Base-by-base conservation (phyloP, 1,140 invertebrate species). In the Mamestra configurata region DNA sequence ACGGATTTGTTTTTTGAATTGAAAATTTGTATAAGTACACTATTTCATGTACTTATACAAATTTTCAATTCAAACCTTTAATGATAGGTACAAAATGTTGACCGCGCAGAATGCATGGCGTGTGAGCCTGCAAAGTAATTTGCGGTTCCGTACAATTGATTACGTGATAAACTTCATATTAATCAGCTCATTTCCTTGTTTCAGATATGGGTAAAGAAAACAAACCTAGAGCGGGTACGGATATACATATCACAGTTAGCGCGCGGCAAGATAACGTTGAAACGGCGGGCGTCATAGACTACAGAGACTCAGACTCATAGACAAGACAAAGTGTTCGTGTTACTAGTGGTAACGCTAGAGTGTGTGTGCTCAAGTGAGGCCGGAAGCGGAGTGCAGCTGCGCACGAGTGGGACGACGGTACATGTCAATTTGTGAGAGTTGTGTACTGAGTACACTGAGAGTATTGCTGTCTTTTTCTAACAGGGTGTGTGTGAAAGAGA, bases 141-240 rank as follows among this genome's bases (percentile, higher is more conserved):
- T n/a, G n/a, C n/a, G n/a, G n/a, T n/a, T n/a, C n/a, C n/a, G n/a
- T n/a, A n/a, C n/a, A n/a, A n/a, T n/a, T n/a, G n/a, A n/a, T n/a
- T n/a, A n/a, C n/a, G n/a, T n/a, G n/a, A n/a, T n/a, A n/a, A n/a
- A n/a, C n/a, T n/a, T n/a, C 8, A 46, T 4, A 49, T n/a, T 49
- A 6, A 5, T 18, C 0, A 5, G 0, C 6, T 43, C 18, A 57
- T 76, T 68, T 27, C 6, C 79, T 79, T 72, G 84, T 96, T 96
- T 20, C 93, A 99, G 98, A 97, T 99, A 87, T 98, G 97, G 96
- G 97, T 99, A 3, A 98, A 98, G 87, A 98, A 98, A 93, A 96
- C 96, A 0, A 96, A 97, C 18, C 97, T 99, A 86, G 97, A 97
- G 71, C 98, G 98, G 95, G 96, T 98, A 2, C 96, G 97, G 88